These are phyloP conservation scores for Acrocera orbiculus DNA, from an alignment of 2,888 invertebrate genomes.

Conservation along the genomic window DNA sequence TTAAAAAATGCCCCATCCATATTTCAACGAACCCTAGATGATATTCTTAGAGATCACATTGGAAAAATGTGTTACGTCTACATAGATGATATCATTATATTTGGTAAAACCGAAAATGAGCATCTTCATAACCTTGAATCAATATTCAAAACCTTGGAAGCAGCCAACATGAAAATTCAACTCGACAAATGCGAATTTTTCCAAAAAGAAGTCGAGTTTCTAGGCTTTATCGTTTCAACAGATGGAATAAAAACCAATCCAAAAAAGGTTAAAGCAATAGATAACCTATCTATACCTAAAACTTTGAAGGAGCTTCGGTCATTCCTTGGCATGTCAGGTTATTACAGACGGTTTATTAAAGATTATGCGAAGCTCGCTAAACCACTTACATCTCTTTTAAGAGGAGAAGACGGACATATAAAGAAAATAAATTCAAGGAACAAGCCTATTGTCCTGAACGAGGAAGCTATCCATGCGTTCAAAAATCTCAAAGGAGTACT, in stretches of 20 bases:
- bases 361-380: slow-evolving; percentile 13
- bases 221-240: slow-evolving; percentile 18
- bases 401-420: slow-evolving; percentile 10
- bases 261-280: slow-evolving; percentile 12
- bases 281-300: slow-evolving; percentile 11
- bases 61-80: slow-evolving; percentile 7
- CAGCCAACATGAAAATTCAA: slow-evolving; percentile 10
- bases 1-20: slow-evolving; percentile 8
- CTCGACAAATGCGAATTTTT: slow-evolving; percentile 18
- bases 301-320: slow-evolving; percentile 11
- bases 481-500: slow-evolving; percentile 3
- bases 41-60: slow-evolving; percentile 7
- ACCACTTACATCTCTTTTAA: slow-evolving; percentile 13
- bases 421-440: slow-evolving; percentile 4
- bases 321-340: slow-evolving; percentile 12
- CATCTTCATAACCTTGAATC: slow-evolving; percentile 6
- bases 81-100: slow-evolving; percentile 9
- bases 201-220: slow-evolving; percentile 16
- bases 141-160: slow-evolving; percentile 4
- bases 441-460: slow-evolving; percentile 1
- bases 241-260: slow-evolving; percentile 17
- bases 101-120: slow-evolving; percentile 5
- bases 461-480: slow-evolving; percentile 1
- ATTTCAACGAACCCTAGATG: slow-evolving; percentile 7
- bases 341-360: slow-evolving; percentile 13